Conservation (phyloP, 1,140 invertebrate genomes). For the Drosophila santomea region DNA sequence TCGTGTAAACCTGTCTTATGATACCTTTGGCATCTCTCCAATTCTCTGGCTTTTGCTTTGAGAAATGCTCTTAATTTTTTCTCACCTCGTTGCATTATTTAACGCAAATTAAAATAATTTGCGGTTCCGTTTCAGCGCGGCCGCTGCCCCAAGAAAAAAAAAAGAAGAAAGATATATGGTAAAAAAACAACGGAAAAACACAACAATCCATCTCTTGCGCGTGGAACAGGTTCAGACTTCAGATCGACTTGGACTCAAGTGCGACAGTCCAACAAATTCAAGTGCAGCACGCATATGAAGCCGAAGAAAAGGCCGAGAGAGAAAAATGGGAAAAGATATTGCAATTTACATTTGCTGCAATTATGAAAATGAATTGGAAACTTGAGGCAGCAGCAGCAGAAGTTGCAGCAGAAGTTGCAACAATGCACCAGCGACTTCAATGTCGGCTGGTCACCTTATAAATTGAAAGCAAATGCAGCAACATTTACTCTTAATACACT, state of each 20-base stretch:
- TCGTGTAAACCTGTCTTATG: constrained; percentile 2
- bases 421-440: constrained; percentile 23
- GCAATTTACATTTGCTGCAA: constrained; percentile 83
- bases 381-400: constrained; percentile 40
- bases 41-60: constrained; percentile 40
- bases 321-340: constrained; percentile 64
- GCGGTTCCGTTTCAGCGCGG: constrained; percentile 78
- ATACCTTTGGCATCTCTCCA: constrained; percentile 4
- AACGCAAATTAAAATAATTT: constrained; percentile 84
- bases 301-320: constrained; percentile 53
- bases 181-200: constrained; percentile 14
- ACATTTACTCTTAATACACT: constrained; percentile 14
- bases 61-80: constrained; percentile 80
- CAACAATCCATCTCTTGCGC: constrained; percentile 50
- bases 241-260: constrained; percentile 59
- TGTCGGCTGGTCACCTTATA: constrained; percentile 48
- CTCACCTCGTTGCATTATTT: constrained; percentile 83
- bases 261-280: constrained; percentile 82
- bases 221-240: constrained; percentile 71
- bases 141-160: constrained; percentile 48
- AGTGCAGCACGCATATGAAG: constrained; percentile 76
- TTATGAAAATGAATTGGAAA: constrained; percentile 83
- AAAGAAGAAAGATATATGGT: too few relatives aligned
- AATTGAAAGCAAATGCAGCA: constrained; percentile 61
- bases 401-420: constrained; percentile 20